Evolutionary conservation across 2,113 vertebrate genomes (phyloP).

Genomic region (Gorilla gorilla): DNA sequence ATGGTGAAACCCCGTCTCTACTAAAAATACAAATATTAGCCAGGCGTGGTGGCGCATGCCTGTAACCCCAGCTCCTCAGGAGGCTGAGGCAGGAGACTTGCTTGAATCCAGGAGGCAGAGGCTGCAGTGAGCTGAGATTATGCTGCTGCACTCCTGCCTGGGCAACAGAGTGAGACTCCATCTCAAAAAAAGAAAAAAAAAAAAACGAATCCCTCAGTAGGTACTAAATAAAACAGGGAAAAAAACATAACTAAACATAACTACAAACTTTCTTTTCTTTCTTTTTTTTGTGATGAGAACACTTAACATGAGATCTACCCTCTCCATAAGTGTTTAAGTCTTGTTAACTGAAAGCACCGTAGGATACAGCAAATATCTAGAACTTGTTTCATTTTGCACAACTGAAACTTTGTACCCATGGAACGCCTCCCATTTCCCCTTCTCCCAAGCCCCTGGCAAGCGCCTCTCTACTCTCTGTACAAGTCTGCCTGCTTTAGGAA

Average conservation of each 20-base stretch:
- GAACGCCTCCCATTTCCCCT: not conserved
- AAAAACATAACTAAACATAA: not conserved
- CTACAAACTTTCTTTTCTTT: not conserved
- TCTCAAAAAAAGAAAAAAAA: too few relatives aligned
- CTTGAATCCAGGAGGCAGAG: too few relatives aligned
- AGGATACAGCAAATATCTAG: not conserved
- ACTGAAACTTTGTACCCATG: too few relatives aligned
- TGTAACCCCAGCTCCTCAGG: too few relatives aligned
- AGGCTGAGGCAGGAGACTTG: too few relatives aligned
- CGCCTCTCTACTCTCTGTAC: too few relatives aligned
- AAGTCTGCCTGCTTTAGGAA: not conserved
- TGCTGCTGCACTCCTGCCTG: too few relatives aligned
- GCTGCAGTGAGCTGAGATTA: too few relatives aligned
- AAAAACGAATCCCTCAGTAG: not conserved
- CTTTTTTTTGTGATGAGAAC: not conserved
- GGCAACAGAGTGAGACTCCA: too few relatives aligned
- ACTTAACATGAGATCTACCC: not conserved
- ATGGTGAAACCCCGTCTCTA: too few relatives aligned
- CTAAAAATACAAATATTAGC: too few relatives aligned
- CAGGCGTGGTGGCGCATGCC: fast-evolving
- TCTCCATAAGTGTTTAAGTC: not conserved
- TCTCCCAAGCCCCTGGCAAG: not conserved
- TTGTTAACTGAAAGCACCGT: not conserved
- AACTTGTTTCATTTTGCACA: too few relatives aligned
- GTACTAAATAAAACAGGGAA: not conserved